A percentile compares a stretch with the other conserved stretches of the same genome.
phyloP scores from a whole-genome alignment of 2,888 invertebrate genomes.

The Synergus gifuensis region DNA sequence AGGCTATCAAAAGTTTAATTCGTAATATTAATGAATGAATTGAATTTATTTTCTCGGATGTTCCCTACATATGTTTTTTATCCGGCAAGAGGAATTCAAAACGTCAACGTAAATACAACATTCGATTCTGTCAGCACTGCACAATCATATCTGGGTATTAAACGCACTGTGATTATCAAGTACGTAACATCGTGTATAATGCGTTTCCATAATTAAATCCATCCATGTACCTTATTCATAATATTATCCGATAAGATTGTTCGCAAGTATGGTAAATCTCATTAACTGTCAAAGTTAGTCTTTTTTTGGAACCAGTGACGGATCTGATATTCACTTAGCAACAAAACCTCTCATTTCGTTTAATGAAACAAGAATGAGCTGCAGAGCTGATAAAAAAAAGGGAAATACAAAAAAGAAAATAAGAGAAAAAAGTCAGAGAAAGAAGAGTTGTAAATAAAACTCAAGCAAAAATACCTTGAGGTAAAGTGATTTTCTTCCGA shows the following conservation, averaged over 20 bases:
- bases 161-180: conserved; percentile 48
- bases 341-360: background rate
- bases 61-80: background rate
- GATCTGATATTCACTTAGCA: background rate
- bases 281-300: conserved; percentile 1
- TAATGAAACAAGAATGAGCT: background rate
- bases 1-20: too few relatives aligned
- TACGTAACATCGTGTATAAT: conserved; percentile 35
- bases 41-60: background rate
- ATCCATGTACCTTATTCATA: conserved; percentile 44
- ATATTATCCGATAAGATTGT: conserved; percentile 25
- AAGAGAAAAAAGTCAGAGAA: background rate
- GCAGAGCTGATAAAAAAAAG: background rate
- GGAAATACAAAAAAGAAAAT: background rate
- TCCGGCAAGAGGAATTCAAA: background rate
- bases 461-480: background rate
- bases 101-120: conserved; percentile 32
- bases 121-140: conserved; percentile 36
- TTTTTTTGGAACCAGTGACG: background rate
- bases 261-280: conserved; percentile 3
- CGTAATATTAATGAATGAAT: too few relatives aligned
- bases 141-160: conserved; percentile 47
- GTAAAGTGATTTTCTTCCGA: background rate
- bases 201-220: conserved; percentile 51
- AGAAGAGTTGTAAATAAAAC: background rate